Conservation (phyloP, 2,797 vertebrate genomes). For the Remorina albescens region DNA sequence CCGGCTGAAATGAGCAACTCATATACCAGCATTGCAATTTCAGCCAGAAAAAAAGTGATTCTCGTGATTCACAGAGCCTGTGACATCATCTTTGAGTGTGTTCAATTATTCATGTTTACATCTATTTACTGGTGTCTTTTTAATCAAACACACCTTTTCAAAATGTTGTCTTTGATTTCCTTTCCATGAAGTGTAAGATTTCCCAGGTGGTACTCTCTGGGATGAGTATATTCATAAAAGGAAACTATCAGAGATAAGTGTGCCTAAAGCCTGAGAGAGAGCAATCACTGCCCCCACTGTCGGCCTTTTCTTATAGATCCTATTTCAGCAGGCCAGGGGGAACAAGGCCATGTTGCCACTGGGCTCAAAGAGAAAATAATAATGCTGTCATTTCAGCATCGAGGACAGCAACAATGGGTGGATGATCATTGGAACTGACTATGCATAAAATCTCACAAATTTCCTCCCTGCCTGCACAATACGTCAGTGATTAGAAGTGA, state of each 20-base stretch:
- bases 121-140: background rate
- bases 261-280: slow-evolving; percentile 25
- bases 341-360: slow-evolving; percentile 61
- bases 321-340: slow-evolving; percentile 63
- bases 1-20: slow-evolving; percentile 26
- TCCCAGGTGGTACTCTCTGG: slow-evolving; percentile 23
- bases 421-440: slow-evolving; percentile 79
- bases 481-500: slow-evolving; percentile 74
- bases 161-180: slow-evolving; percentile 38
- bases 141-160: slow-evolving; percentile 13
- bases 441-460: slow-evolving; percentile 80
- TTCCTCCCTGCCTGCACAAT: slow-evolving; percentile 65
- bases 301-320: slow-evolving; percentile 49
- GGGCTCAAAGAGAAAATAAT: slow-evolving; percentile 72
- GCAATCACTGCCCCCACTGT: slow-evolving; percentile 48
- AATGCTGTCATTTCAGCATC: slow-evolving; percentile 73
- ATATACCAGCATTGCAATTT: slow-evolving; percentile 30
- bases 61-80: slow-evolving; percentile 11
- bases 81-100: slow-evolving; percentile 1
- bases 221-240: slow-evolving; percentile 37
- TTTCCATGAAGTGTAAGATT: slow-evolving; percentile 17
- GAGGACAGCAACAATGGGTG: slow-evolving; percentile 64
- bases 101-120: background rate
- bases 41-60: background rate
- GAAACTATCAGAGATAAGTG: slow-evolving; percentile 49